These are phyloP conservation scores for Lordiphosa stackelbergi DNA, from an alignment of 1,140 invertebrate genomes.

Conservation along the genomic window DNA sequence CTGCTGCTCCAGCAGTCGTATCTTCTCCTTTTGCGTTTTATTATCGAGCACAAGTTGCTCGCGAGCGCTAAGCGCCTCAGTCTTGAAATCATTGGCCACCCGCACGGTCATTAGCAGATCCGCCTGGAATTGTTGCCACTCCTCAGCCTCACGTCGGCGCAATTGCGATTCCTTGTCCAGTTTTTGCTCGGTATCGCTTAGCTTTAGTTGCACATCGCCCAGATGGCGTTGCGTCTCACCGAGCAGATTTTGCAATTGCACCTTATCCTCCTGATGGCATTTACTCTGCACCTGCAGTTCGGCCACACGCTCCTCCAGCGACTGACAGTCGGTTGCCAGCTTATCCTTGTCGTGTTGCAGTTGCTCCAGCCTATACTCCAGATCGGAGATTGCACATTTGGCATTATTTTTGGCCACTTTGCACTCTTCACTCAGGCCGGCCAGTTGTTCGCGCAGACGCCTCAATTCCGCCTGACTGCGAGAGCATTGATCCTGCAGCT, in stretches of 20 bases:
- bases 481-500: conserved; percentile 87
- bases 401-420: conserved; percentile 89
- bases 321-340: conserved; percentile 84
- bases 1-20: conserved; percentile 86
- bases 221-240: conserved; percentile 84
- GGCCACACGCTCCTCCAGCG: conserved; percentile 84
- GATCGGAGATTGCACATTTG: conserved; percentile 86
- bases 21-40: conserved; percentile 86
- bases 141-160: conserved; percentile 82
- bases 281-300: conserved; percentile 86
- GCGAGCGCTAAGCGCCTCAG: conserved; percentile 88
- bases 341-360: conserved; percentile 84
- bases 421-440: conserved; percentile 86
- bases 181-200: conserved; percentile 80
- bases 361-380: conserved; percentile 87
- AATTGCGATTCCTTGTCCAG: conserved; percentile 81
- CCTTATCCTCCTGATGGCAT: conserved; percentile 87
- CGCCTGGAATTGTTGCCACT: conserved; percentile 96
- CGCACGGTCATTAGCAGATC: conserved; percentile 94
- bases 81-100: conserved; percentile 96
- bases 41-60: conserved; percentile 91
- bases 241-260: conserved; percentile 82
- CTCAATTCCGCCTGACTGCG: conserved; percentile 86
- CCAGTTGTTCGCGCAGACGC: conserved; percentile 84
- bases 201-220: conserved; percentile 79